phyloP scores from a whole-genome alignment of 2,797 vertebrate genomes.

The Bradypus variegatus region DNA sequence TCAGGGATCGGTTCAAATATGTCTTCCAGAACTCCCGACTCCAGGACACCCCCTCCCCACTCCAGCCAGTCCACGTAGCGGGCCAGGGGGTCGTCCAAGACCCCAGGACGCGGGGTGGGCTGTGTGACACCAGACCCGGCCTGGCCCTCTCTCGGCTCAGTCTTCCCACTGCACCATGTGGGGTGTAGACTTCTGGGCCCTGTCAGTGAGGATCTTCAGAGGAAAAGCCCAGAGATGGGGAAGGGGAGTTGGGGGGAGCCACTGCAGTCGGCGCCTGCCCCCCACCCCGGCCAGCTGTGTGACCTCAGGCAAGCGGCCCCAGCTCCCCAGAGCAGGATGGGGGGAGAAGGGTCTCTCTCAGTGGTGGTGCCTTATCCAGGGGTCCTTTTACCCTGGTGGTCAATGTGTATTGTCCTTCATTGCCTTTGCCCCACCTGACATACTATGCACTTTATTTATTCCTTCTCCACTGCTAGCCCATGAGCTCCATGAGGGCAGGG shows the following conservation, averaged over 20 bases:
- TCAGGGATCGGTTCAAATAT: not conserved
- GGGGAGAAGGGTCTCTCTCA: too few relatives aligned
- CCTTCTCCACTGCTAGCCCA: not conserved
- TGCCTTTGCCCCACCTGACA: not conserved
- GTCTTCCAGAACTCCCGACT: not conserved
- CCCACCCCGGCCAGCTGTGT: not conserved
- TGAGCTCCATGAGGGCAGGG: not conserved
- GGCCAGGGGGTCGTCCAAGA: not conserved
- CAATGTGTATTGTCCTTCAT: not conserved
- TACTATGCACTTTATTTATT: accelerated
- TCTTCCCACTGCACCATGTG: not conserved
- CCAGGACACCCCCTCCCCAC: not conserved
- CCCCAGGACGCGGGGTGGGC: not conserved
- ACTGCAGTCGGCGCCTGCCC: not conserved
- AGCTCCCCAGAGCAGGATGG: too few relatives aligned
- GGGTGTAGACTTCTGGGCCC: not conserved
- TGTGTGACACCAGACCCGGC: not conserved
- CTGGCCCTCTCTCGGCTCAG: not conserved
- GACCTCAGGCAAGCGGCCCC: not conserved
- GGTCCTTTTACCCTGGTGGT: too few relatives aligned
- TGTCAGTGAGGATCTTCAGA: not conserved
- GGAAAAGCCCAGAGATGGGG: too few relatives aligned
- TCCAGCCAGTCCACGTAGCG: not conserved
- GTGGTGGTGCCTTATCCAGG: accelerated
- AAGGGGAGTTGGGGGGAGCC: too few relatives aligned